A percentile compares a stretch with the other conserved stretches of the same genome.
Conservation (phyloP, 2,888 invertebrate genomes). For the Cephalotes varians region DNA sequence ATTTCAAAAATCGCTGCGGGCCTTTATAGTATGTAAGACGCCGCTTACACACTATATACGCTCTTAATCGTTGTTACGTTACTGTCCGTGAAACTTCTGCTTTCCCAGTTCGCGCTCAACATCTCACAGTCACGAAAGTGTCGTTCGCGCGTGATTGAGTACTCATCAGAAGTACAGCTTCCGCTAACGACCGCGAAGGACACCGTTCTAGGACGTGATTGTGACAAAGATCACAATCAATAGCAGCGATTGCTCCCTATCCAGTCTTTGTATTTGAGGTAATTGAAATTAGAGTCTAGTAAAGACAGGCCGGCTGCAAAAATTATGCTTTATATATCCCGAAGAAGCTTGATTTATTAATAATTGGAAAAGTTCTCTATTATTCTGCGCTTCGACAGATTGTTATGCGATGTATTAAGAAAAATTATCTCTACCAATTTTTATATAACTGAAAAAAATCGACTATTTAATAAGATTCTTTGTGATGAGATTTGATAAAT, state of each 20-base stretch:
- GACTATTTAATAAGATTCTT: background rate
- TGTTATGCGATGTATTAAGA: background rate
- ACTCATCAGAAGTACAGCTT: slow-evolving; percentile 10
- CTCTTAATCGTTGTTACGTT: slow-evolving; percentile 23
- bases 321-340: background rate
- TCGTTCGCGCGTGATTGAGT: slow-evolving; percentile 32
- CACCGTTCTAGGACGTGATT: background rate
- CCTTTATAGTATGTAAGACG: background rate
- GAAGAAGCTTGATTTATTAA: background rate
- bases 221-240: background rate
- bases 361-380: background rate
- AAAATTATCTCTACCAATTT: background rate
- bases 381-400: background rate
- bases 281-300: background rate
- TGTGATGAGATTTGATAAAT: background rate
- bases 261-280: slow-evolving; percentile 4
- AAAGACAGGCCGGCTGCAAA: background rate
- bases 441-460: background rate
- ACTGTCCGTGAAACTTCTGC: slow-evolving; percentile 35
- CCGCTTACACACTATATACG: background rate
- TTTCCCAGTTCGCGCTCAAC: slow-evolving; percentile 47
- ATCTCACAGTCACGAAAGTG: slow-evolving; percentile 41
- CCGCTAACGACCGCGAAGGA: background rate
- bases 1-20: background rate
- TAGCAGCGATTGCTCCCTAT: background rate